Percentiles rank a stretch among this genome's conserved stretches.
These are phyloP conservation scores for Gymnothorax javanicus DNA, from an alignment of 2,797 vertebrate genomes.

Conservation along the genomic window DNA sequence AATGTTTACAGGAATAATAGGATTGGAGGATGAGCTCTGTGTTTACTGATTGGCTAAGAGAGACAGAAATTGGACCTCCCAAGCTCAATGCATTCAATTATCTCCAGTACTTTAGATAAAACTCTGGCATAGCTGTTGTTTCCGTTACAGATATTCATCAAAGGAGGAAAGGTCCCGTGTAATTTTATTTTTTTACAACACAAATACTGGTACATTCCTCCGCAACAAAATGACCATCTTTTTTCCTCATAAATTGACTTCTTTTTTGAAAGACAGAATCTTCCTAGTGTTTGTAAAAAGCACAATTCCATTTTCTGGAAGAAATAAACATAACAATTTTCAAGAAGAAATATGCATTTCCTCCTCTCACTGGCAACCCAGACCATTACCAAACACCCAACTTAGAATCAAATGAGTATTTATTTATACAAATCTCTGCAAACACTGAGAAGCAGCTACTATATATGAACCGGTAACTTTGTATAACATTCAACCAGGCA, in stretches of 20 bases:
- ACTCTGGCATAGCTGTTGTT: background rate
- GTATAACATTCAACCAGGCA: background rate
- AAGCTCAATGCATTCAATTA: conserved; percentile 7
- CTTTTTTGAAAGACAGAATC: background rate
- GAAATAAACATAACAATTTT: background rate
- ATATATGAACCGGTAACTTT: background rate
- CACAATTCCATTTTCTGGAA: background rate
- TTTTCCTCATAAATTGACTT: background rate
- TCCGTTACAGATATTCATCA: background rate
- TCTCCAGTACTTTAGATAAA: background rate
- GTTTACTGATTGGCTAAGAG: conserved; percentile 11
- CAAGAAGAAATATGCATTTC: background rate
- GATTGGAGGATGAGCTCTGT: background rate
- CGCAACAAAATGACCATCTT: background rate
- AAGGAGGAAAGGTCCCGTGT: background rate
- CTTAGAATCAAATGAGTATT: background rate
- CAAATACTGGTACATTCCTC: background rate
- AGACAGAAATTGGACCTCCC: background rate
- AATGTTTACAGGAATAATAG: conserved; percentile 5
- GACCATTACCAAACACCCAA: background rate
- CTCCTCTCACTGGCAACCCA: background rate
- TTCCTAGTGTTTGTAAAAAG: background rate
- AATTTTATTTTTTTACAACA: background rate
- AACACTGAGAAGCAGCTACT: background rate
- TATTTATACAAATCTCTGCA: background rate